Evolutionary conservation across 2,797 vertebrate genomes (phyloP).

Genomic region (Rhinichthys osculus): DNA sequence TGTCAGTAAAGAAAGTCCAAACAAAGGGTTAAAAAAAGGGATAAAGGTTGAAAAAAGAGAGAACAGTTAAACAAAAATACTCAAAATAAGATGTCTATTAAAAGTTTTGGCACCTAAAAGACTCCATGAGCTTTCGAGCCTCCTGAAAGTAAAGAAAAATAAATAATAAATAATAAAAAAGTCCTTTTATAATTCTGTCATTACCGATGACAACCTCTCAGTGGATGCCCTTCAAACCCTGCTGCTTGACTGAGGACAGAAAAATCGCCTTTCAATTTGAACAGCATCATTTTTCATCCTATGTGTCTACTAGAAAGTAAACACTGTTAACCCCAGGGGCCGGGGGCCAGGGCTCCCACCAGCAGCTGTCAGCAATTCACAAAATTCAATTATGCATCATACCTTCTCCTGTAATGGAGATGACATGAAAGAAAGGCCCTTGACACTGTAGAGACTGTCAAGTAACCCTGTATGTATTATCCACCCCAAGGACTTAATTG

Average conservation of each 20-base stretch:
- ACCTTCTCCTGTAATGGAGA: conserved; percentile 46
- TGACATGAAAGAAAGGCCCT: conserved; percentile 45
- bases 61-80: not conserved
- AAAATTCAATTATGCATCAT: conserved; percentile 56
- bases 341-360: conserved; percentile 17
- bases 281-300: conserved; percentile 26
- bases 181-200: not conserved
- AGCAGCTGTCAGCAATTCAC: conserved; percentile 40
- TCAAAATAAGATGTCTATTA: not conserved
- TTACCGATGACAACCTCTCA: not conserved
- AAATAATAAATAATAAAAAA: conserved; percentile 19
- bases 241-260: conserved; percentile 12
- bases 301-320: conserved; percentile 41
- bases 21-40: not conserved
- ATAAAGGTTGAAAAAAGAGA: not conserved
- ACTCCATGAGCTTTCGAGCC: not conserved
- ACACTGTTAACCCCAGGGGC: conserved; percentile 45
- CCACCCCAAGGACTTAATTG: conserved; percentile 45
- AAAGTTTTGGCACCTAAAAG: not conserved
- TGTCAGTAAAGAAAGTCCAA: not conserved
- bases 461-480: conserved; percentile 25
- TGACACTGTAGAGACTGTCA: conserved; percentile 44
- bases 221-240: conserved; percentile 5
- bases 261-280: conserved; percentile 42
- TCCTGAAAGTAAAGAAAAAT: not conserved